Percentiles rank a stretch among this genome's conserved stretches.
Conservation (phyloP, 2,113 vertebrate species). For the Calidris pygmaea region DNA sequence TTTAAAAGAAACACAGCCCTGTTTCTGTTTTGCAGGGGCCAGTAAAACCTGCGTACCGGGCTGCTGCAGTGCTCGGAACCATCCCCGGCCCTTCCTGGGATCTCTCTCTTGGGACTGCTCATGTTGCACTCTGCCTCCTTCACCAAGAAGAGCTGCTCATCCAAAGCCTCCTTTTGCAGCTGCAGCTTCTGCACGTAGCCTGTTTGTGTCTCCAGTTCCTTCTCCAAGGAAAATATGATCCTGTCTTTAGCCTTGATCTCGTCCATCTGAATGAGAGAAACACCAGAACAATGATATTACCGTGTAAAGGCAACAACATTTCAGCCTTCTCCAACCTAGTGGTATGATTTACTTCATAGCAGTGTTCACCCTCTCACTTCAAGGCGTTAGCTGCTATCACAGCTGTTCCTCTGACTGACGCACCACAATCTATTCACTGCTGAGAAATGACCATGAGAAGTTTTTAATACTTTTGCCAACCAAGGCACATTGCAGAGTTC, state of each 20-base stretch:
- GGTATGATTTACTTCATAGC: neutral
- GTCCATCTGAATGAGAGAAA: slow-evolving; percentile 86
- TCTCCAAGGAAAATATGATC: slow-evolving; percentile 95
- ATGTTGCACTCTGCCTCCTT: slow-evolving; percentile 96
- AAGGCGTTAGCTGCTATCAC: neutral
- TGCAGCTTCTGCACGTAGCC: slow-evolving; percentile 94
- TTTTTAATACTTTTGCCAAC: neutral
- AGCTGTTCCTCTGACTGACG: neutral
- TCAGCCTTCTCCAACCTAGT: neutral
- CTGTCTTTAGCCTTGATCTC: slow-evolving; percentile 98
- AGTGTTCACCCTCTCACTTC: neutral
- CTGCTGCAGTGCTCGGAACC: slow-evolving; percentile 96
- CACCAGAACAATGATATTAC: neutral
- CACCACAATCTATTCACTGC: neutral
- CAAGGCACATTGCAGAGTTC: neutral
- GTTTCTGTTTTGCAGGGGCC: neutral
- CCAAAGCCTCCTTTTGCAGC: slow-evolving; percentile 95
- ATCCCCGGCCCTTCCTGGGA: slow-evolving; percentile 93
- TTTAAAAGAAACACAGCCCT: neutral
- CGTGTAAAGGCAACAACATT: neutral
- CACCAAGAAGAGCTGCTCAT: slow-evolving; percentile 95
- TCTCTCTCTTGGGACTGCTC: slow-evolving; percentile 96
- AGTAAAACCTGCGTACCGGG: slow-evolving; percentile 80
- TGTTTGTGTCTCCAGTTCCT: slow-evolving; percentile 89
- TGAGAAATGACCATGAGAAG: neutral